Evolutionary conservation across 2,797 vertebrate genomes (phyloP), one percentile per base, ranked within the genome.

Genomic region (Australoheros facetus): DNA sequence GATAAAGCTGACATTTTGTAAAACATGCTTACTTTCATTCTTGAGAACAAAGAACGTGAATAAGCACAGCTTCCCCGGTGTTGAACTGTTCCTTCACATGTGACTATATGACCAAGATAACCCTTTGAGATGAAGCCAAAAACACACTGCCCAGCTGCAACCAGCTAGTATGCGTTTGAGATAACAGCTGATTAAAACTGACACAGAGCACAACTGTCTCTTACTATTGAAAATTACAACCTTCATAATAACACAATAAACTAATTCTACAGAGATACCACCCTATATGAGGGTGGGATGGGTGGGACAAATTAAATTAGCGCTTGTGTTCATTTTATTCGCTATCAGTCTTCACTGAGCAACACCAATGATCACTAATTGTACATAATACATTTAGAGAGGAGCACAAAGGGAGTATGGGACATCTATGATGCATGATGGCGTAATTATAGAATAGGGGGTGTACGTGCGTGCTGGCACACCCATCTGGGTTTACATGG

Each of bases 361-460:
- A 73, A 80, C 4, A 26, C 51, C n/a, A 71, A 88, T 77, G 76
- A 84, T 74, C 37, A 80, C 70, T 89, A 87, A 91, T 93, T 88
- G 75, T 83, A 87, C 66, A 77, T 94, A 92, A 94, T 88, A 76
- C 72, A 83, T 88, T 93, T 88, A 89, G 71, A 54, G 37, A 76
- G 72, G 80, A 89, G 79, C 48, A 84, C 82, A 83, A 81, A 81
- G 84, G 81, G 73, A 77, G 76, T 13, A 69, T 73, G 78, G 80
- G 84, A 83, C 83, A 72, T 83, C 75, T 69, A 79, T 91, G 85
- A 94, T 87, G 80, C 78, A 88, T 69, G 81, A 81, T 82, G 42
- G 62, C 37, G 14, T 86, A 88, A 87, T 87, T 80, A 87, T 78
- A 88, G 78, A 85, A 87, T 39, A 71, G 80, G 21, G 57, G 56